phyloP scores from a whole-genome alignment of 2,113 vertebrate genomes.

The Castor canadensis region DNA sequence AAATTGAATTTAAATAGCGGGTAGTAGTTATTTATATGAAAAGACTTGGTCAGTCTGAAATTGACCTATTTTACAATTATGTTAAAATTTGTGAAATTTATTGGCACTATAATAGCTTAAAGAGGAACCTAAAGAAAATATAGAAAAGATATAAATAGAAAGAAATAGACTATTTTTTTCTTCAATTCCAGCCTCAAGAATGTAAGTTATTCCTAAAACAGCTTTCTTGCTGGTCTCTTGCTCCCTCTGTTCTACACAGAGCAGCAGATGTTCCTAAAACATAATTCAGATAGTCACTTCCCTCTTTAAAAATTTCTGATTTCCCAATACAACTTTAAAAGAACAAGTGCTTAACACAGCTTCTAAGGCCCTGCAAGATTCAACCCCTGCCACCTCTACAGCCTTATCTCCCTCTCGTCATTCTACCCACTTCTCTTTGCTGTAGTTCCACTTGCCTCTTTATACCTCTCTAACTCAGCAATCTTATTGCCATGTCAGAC shows the following conservation, averaged over 20 bases:
- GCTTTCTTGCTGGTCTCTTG: neutral
- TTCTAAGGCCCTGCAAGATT: neutral
- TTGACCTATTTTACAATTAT: neutral
- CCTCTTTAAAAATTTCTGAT: neutral
- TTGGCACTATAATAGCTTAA: neutral
- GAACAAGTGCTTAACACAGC: neutral
- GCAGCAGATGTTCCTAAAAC: neutral
- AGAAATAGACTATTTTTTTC: neutral
- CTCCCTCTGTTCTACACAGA: neutral
- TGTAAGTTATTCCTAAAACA: neutral
- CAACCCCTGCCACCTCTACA: neutral
- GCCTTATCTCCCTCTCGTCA: neutral
- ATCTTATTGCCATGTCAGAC: neutral
- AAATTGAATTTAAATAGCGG: constrained; percentile 36
- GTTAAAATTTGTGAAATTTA: constrained; percentile 29
- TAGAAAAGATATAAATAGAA: neutral
- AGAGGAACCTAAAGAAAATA: neutral
- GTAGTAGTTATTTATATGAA: constrained; percentile 23
- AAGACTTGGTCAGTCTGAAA: neutral
- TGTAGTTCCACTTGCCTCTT: neutral
- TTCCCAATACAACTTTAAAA: neutral
- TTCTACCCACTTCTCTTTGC: neutral
- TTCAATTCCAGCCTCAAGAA: neutral
- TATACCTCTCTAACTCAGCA: neutral
- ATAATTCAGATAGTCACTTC: neutral